Base-by-base conservation (phyloP, 2,888 invertebrate species). In the Cephus runcator region DNA sequence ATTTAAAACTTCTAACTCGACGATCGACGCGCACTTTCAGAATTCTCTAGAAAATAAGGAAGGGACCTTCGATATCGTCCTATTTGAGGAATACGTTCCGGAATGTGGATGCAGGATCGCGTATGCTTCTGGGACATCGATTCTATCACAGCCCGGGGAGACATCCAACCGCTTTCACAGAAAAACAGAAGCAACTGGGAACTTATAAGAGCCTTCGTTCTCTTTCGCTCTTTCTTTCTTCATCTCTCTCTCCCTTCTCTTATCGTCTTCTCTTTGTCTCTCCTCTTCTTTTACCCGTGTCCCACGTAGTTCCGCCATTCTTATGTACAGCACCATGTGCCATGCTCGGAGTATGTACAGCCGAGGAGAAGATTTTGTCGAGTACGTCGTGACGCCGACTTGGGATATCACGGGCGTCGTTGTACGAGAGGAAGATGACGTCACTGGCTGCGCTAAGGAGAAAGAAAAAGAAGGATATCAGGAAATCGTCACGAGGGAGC, bases 111-210 rank as follows among this genome's bases (percentile, higher is more conserved):
- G 56, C 56, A 23, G 56, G 56, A 56, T 56, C 56, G 56, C 56
- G 56, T 56, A 56, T 56, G 23, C 56, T 56, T 56, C 56, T 56
- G 9, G 23, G 23, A 56, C 56, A 85, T 86, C 84, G 85, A 85
- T 85, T 85, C 85, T 85, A 84, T 85, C 84, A 82, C 81, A 81
- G 81, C 79, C 80, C 77, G 79, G 81, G 79, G 82, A 81, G 83
- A 82, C 83, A 79, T 82, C 81, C 82, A 76, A 76, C 78, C 78
- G 77, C 76, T 80, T 80, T 81, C 56, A 75, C 81, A 76, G 80
- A 83, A 83, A 73, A 78, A 69, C 69, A 69, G 34, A 71, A 33
- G 78, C 56, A 73, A 68, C 56, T 73, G 74, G 68, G 33, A 69
- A 69, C 33, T 40, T 73, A 75, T 75, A 73, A 74, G 34, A 15